A percentile compares a stretch with the other conserved stretches of the same genome.
Conservation (phyloP, 2,797 vertebrate species). For the Danio jaintianensis region DNA sequence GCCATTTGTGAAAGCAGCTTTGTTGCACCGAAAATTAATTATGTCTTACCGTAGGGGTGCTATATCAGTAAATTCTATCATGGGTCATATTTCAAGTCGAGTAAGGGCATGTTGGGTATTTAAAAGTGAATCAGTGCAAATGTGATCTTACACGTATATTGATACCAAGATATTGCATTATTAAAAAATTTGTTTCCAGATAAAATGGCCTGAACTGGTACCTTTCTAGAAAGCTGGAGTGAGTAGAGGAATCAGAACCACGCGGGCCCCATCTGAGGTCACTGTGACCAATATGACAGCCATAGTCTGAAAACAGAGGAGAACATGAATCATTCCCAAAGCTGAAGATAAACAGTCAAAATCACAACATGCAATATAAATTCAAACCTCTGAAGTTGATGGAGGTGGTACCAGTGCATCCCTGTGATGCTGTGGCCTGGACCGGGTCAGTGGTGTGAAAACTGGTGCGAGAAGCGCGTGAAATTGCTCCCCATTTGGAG, state of each 20-base stretch:
- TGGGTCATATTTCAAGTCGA: no score
- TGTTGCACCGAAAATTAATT: no score
- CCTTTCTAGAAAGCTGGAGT: constrained; percentile 89
- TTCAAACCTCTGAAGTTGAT: constrained; percentile 90
- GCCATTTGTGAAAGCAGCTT: no score
- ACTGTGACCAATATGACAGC: constrained; percentile 86
- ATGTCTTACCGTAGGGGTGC: no score
- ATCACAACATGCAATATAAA: neutral
- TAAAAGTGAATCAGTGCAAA: no score
- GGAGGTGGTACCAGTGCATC: constrained; percentile 88
- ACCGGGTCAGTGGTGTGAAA: constrained; percentile 94
- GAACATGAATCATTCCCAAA: constrained; percentile 17
- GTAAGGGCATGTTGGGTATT: no score
- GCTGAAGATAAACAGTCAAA: neutral
- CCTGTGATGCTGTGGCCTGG: constrained; percentile 94
- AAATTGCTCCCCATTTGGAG: constrained; percentile 98
- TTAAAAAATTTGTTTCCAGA: neutral
- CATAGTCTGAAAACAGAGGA: constrained; percentile 82
- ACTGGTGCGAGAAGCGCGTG: constrained; percentile 91
- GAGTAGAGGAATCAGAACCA: constrained; percentile 86
- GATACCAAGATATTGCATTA: neutral
- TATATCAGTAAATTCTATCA: no score
- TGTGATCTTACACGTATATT: no score
- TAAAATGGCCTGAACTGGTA: constrained; percentile 62
- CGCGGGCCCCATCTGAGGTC: constrained; percentile 93